These are phyloP conservation scores for Cataglyphis rosenhaueri DNA, from an alignment of 2,888 invertebrate genomes.

Conservation along the genomic window DNA sequence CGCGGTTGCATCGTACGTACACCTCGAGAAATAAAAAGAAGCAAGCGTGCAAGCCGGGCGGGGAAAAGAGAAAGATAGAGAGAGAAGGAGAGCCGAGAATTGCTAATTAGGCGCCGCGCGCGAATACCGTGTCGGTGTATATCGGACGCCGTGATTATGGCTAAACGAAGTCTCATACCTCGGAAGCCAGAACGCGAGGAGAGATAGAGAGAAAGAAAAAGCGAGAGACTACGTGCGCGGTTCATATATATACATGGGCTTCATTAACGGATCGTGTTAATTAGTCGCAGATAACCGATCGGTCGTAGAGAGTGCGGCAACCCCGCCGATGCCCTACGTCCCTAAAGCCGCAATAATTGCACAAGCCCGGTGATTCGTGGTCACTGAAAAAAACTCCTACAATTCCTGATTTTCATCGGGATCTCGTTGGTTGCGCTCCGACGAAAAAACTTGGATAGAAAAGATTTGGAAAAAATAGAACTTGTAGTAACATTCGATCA, in stretches of 20 bases:
- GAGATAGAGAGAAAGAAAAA: slow-evolving; percentile 61
- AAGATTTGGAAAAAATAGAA: slow-evolving; percentile 44
- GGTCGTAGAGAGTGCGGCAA: slow-evolving; percentile 73
- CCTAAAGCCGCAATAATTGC: slow-evolving; percentile 63
- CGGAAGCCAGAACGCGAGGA: slow-evolving; percentile 57
- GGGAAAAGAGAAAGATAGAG: slow-evolving; percentile 52
- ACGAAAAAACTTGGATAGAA: slow-evolving; percentile 53
- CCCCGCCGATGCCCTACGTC: slow-evolving; percentile 70
- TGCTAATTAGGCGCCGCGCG: slow-evolving; percentile 82
- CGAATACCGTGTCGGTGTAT: slow-evolving; percentile 77
- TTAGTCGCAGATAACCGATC: slow-evolving; percentile 83
- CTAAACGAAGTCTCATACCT: slow-evolving; percentile 69
- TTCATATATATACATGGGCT: slow-evolving; percentile 76
- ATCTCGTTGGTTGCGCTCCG: slow-evolving; percentile 59
- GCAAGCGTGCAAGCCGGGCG: slow-evolving; percentile 14
- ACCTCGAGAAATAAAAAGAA: background rate
- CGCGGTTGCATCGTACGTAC: slow-evolving; percentile 57
- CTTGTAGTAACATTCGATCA: slow-evolving; percentile 68
- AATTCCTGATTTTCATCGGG: slow-evolving; percentile 75
- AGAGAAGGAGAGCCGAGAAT: slow-evolving; percentile 68
- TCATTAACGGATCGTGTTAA: slow-evolving; percentile 83
- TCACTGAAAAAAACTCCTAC: slow-evolving; percentile 63
- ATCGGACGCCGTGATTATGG: slow-evolving; percentile 78
- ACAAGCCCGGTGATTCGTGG: slow-evolving; percentile 51
- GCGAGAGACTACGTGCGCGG: slow-evolving; percentile 68